phyloP scores from a whole-genome alignment of 2,797 vertebrate genomes.

The Rousettus madagascariensis region DNA sequence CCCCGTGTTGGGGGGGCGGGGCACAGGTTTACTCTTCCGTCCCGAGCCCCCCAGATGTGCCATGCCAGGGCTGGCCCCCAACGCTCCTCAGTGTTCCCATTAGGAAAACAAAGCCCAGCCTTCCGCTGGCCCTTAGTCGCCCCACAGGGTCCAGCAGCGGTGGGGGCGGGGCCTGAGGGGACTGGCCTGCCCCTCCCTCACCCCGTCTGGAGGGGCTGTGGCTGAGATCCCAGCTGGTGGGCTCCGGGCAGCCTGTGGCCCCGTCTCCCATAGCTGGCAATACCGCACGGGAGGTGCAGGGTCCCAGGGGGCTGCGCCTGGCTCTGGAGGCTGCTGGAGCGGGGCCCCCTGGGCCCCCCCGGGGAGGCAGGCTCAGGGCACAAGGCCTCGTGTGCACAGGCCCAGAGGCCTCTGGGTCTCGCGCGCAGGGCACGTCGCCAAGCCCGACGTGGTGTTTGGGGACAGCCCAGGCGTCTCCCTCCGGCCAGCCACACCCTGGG shows the following conservation, averaged over 20 bases:
- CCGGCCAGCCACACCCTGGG: background rate
- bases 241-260: background rate
- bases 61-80: background rate
- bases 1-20: no score
- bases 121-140: background rate
- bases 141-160: background rate
- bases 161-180: background rate
- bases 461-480: background rate
- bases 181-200: background rate
- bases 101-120: background rate
- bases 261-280: background rate
- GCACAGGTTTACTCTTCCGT: background rate
- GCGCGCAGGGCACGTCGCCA: accelerated
- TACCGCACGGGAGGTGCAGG: no score
- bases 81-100: accelerated
- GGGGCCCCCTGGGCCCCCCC: background rate
- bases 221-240: background rate
- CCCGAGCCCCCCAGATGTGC: background rate
- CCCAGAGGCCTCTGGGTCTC: background rate
- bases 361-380: slow-evolving; percentile 7
- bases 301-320: background rate
- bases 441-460: background rate
- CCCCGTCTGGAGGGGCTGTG: background rate
- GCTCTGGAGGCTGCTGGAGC: background rate
- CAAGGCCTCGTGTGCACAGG: background rate